Conservation (phyloP, 2,888 invertebrate genomes). For the Melinopterus prodromus region DNA sequence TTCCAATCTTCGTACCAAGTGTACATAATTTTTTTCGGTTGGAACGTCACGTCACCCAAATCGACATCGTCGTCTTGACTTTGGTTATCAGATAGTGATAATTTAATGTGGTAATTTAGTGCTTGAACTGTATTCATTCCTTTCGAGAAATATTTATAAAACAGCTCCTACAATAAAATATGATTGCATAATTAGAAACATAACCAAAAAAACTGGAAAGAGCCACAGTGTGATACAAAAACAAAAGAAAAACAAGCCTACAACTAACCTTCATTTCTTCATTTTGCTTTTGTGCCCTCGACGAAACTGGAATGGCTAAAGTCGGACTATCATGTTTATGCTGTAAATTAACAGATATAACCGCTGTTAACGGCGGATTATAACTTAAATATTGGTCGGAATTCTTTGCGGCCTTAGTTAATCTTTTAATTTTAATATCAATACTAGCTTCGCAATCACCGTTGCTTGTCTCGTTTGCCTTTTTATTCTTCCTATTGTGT, state of each 20-base stretch:
- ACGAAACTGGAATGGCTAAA: background rate
- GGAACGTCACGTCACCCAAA: background rate
- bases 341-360: background rate
- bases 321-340: background rate
- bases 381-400: background rate
- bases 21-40: background rate
- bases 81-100: background rate
- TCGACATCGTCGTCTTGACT: background rate
- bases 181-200: background rate
- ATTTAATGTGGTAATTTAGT: background rate
- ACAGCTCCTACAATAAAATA: background rate
- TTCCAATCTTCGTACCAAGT: background rate
- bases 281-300: background rate
- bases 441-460: background rate
- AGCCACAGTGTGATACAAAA: no score
- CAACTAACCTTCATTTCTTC: background rate
- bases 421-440: background rate
- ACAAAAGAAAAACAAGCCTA: background rate
- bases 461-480: background rate
- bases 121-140: background rate
- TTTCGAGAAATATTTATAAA: background rate
- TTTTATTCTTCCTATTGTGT: background rate
- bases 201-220: no score
- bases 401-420: background rate
- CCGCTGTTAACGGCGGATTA: background rate